Conservation (phyloP, 2,113 vertebrate genomes). For the Heterocephalus glaber region DNA sequence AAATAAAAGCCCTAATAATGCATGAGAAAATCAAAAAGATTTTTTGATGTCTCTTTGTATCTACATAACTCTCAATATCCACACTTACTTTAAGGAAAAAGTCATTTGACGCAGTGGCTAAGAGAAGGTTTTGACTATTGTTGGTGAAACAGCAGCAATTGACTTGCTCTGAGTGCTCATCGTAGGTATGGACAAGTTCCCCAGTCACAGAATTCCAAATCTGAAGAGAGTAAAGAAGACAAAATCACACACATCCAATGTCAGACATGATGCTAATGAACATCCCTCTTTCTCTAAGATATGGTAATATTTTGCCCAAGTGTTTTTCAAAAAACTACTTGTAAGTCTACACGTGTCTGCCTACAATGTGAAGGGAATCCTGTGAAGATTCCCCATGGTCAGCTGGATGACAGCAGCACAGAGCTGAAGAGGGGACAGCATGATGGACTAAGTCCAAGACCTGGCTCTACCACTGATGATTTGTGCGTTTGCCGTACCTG, state of each 20-base stretch:
- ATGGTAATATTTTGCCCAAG: neutral
- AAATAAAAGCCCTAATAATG: neutral
- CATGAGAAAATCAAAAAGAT: neutral
- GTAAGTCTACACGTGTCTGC: neutral
- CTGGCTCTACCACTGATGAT: neutral
- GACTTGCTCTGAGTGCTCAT: slow-evolving; percentile 94
- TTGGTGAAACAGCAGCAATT: slow-evolving; percentile 96
- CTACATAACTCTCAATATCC: slow-evolving; percentile 1
- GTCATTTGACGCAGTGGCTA: slow-evolving; percentile 95
- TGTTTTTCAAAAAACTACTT: neutral
- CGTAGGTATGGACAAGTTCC: slow-evolving; percentile 84
- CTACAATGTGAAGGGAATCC: neutral
- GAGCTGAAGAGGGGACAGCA: neutral
- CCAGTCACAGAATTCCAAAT: slow-evolving; percentile 92
- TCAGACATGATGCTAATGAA: neutral
- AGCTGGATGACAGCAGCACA: neutral
- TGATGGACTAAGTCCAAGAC: neutral
- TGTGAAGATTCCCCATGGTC: neutral
- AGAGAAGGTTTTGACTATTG: slow-evolving; percentile 84
- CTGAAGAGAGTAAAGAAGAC: slow-evolving; percentile 83
- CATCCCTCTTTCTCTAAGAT: neutral
- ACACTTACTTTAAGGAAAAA: slow-evolving; percentile 88
- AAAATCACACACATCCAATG: neutral
- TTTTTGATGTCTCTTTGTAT: neutral
- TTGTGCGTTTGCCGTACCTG: neutral